Conservation (phyloP, 2,888 invertebrate genomes). For the Drosophila algonquin region DNA sequence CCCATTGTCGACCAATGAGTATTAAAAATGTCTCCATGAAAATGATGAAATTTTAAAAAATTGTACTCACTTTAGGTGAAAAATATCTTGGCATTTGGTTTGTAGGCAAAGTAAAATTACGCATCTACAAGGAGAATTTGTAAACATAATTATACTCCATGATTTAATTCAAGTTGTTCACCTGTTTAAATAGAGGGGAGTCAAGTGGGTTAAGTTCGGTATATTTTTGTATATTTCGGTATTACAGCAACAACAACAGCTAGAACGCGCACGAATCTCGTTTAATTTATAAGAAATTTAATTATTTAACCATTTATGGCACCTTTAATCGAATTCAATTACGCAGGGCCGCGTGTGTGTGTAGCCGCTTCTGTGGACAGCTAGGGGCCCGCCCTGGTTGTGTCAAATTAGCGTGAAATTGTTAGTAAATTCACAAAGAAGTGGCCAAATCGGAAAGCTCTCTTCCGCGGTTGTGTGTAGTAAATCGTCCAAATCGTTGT, state of each 20-base stretch:
- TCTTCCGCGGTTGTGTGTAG: conserved; percentile 32
- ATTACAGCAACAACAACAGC: neutral
- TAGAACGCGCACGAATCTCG: conserved; percentile 20
- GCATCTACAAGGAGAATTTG: too few relatives aligned
- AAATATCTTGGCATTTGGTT: too few relatives aligned
- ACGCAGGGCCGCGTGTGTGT: conserved; percentile 16
- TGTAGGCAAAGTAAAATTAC: too few relatives aligned
- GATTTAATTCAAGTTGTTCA: too few relatives aligned
- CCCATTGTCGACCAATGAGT: too few relatives aligned
- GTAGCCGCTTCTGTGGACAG: conserved; percentile 13
- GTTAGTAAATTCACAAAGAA: conserved; percentile 2
- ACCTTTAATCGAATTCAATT: conserved; percentile 36
- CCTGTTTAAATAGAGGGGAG: too few relatives aligned
- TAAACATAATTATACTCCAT: too few relatives aligned
- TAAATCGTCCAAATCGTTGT: conserved; percentile 20
- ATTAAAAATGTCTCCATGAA: too few relatives aligned
- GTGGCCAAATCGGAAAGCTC: conserved; percentile 10
- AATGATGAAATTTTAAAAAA: too few relatives aligned
- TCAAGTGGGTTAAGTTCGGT: too few relatives aligned
- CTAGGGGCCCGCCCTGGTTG: neutral
- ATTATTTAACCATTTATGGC: conserved; percentile 29
- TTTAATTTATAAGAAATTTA: conserved; percentile 38
- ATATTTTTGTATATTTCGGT: too few relatives aligned
- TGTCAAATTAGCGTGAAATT: neutral
- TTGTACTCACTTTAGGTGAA: too few relatives aligned